Percentiles rank a stretch among this genome's conserved stretches.
Conservation (phyloP, 2,888 invertebrate genomes). For the Sarcophaga carnaria region DNA sequence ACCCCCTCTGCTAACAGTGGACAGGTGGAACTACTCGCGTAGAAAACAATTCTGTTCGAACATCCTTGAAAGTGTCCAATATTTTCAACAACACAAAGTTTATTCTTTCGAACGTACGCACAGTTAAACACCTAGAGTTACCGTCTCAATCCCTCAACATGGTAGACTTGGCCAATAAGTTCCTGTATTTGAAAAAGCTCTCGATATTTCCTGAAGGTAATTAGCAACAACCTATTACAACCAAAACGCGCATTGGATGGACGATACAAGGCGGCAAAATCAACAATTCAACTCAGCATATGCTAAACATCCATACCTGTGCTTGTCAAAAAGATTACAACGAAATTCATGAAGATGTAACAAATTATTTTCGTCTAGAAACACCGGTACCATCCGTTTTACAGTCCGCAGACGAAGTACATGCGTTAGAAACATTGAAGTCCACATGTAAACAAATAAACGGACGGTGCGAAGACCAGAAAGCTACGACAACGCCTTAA, state of each 20-base stretch:
- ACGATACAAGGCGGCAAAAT: background rate
- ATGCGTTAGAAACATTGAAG: slow-evolving; percentile 52
- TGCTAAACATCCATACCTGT: slow-evolving; percentile 30
- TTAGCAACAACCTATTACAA: slow-evolving; percentile 10
- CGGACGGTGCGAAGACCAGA: slow-evolving; percentile 26
- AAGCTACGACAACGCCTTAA: slow-evolving; percentile 29
- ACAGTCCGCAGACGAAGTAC: slow-evolving; percentile 15
- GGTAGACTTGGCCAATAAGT: background rate
- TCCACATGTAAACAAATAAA: slow-evolving; percentile 48
- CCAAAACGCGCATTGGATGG: background rate
- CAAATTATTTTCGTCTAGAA: slow-evolving; percentile 45
- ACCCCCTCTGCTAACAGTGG: slow-evolving; percentile 43
- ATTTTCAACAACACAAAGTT: background rate
- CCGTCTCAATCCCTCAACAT: slow-evolving; percentile 29
- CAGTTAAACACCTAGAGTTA: slow-evolving; percentile 17
- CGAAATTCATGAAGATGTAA: slow-evolving; percentile 27
- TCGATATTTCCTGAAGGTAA: background rate
- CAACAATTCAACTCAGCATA: background rate
- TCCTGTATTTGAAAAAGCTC: background rate
- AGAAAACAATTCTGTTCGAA: slow-evolving; percentile 29
- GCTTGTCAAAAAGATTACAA: slow-evolving; percentile 30
- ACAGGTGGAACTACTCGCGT: slow-evolving; percentile 41
- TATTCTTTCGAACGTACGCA: slow-evolving; percentile 20
- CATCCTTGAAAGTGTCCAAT: slow-evolving; percentile 22
- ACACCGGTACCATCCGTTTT: background rate